A percentile compares a stretch with the other conserved stretches of the same genome.
Evolutionary conservation across 1,140 invertebrate species (phyloP).

Genomic region (Leucophenga varia): DNA sequence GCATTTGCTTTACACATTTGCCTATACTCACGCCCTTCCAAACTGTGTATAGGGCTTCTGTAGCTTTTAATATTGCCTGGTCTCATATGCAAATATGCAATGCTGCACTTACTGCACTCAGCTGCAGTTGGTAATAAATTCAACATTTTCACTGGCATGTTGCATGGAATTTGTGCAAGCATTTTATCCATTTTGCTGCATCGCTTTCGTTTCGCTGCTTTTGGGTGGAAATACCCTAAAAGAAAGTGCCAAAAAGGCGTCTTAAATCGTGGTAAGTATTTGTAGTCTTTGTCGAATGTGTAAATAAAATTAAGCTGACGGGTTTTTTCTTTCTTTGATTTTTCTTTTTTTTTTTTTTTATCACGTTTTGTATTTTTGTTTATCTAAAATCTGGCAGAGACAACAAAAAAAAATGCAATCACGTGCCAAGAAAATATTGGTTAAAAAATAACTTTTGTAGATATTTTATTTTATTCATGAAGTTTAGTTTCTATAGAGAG

Average conservation of each 20-base stretch:
- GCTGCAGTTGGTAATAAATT: constrained; percentile 41
- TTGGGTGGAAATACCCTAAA: constrained; percentile 1
- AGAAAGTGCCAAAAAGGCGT: constrained; percentile 29
- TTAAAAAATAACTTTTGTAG: no score
- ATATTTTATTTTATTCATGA: no score
- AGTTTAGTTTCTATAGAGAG: constrained; percentile 14
- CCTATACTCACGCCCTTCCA: constrained; percentile 2
- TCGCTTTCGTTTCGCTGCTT: no score
- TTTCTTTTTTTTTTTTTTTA: background rate
- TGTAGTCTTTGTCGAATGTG: no score
- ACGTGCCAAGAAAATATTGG: constrained; percentile 32
- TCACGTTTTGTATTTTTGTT: constrained; percentile 17
- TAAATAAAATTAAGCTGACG: constrained; percentile 32
- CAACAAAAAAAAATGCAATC: constrained; percentile 19
- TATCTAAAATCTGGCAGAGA: constrained; percentile 7
- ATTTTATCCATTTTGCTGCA: no score
- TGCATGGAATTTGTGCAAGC: constrained; percentile 22
- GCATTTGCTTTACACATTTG: no score
- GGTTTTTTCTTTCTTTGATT: constrained; percentile 6
- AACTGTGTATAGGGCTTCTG: no score
- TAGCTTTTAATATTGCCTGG: no score
- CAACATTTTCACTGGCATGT: constrained; percentile 27
- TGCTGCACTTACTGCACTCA: no score
- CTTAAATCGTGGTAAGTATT: no score
- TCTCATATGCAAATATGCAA: no score